Conservation (phyloP, 2,113 vertebrate species). For the Oenanthe oenanthe region DNA sequence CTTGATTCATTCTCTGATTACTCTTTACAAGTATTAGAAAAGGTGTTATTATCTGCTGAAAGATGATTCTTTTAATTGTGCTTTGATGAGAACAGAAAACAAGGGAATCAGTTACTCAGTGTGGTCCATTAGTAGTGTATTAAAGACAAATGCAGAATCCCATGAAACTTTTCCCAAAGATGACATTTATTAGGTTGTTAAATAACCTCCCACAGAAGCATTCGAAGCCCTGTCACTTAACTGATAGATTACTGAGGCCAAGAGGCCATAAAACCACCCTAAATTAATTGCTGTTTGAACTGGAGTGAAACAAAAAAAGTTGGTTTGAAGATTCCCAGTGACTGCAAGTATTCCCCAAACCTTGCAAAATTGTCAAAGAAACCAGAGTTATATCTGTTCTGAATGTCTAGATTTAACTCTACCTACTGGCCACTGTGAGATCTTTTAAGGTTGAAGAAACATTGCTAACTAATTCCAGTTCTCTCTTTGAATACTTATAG, state of each 20-base stretch:
- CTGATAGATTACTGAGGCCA: background rate
- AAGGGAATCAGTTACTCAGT: background rate
- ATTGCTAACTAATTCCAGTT: background rate
- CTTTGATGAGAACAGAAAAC: conserved; percentile 3
- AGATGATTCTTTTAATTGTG: conserved; percentile 24
- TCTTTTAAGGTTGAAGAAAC: background rate
- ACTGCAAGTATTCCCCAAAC: background rate
- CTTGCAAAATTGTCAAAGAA: background rate
- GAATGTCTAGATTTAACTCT: background rate
- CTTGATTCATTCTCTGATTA: conserved; percentile 16
- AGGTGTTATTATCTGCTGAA: conserved; percentile 16
- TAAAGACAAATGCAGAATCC: background rate
- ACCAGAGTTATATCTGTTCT: background rate
- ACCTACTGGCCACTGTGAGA: background rate
- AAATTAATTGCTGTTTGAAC: background rate
- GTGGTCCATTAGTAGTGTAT: background rate
- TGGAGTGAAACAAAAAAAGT: background rate
- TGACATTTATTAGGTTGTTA: conserved; percentile 18
- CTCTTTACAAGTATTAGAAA: background rate
- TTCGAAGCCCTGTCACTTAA: background rate
- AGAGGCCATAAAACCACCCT: background rate
- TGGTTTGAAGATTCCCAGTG: background rate
- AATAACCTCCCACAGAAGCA: background rate
- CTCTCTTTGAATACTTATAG: background rate
- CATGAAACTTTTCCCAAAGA: background rate